Evolutionary conservation across 2,113 vertebrate species (phyloP).

Genomic region (Urocitellus parryii): DNA sequence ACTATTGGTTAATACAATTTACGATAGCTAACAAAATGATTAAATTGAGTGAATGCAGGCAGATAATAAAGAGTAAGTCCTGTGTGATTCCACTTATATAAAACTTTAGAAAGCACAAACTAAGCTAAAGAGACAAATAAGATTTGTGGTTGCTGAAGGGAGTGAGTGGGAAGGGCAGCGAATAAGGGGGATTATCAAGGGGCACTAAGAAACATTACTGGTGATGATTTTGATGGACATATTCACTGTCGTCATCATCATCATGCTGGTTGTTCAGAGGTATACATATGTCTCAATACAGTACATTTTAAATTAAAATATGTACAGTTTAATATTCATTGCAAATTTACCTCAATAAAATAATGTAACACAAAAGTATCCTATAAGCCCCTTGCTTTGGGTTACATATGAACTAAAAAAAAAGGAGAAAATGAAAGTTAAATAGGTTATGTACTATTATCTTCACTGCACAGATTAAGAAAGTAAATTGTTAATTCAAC

Average conservation of each 20-base stretch:
- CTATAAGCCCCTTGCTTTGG: not conserved
- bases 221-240: not conserved
- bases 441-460: not conserved
- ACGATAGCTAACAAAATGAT: not conserved
- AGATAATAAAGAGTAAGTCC: not conserved
- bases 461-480: not conserved
- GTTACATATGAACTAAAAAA: not conserved
- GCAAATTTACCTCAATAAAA: not conserved
- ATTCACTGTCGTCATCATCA: not conserved
- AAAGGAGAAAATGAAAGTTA: not conserved
- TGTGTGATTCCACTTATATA: not conserved
- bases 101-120: not conserved
- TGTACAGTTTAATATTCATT: not conserved
- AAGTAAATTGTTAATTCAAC: not conserved
- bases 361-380: not conserved
- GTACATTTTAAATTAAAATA: not conserved
- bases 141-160: not conserved
- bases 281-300: not conserved
- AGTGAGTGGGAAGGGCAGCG: not conserved
- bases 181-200: not conserved
- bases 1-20: not conserved
- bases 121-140: not conserved
- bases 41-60: not conserved
- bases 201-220: not conserved
- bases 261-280: not conserved